Conservation (phyloP, 2,888 invertebrate species). For the Bellardia pandia region DNA sequence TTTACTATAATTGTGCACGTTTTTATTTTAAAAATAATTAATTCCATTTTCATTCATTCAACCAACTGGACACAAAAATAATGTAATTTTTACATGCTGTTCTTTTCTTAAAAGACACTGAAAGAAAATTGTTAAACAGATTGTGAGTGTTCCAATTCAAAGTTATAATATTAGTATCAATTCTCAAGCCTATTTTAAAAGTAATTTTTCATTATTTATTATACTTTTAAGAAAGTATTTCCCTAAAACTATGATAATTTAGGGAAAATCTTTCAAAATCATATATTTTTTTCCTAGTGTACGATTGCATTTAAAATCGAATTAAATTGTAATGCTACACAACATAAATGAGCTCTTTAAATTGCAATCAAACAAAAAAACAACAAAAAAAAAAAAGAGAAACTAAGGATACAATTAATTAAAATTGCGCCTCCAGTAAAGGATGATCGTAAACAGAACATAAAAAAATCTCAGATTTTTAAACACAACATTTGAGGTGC, state of each 20-base stretch:
- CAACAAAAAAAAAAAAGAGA: too few species aligned
- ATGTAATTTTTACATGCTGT: not conserved
- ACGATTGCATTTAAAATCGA: conserved; percentile 12
- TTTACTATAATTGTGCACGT: conserved; percentile 43
- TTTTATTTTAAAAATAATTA: conserved; percentile 43
- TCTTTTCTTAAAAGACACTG: not conserved
- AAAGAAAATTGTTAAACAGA: not conserved
- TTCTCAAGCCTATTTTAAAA: too few species aligned
- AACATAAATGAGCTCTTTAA: conserved; percentile 70
- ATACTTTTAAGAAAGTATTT: too few species aligned
- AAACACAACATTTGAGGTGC: conserved; percentile 18
- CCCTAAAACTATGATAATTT: too few species aligned
- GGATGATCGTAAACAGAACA: conserved; percentile 28
- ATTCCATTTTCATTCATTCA: not conserved
- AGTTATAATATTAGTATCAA: too few species aligned
- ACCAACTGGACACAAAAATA: not conserved
- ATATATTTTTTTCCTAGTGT: not conserved
- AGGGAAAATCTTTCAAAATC: too few species aligned
- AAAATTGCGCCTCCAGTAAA: conserved; percentile 67
- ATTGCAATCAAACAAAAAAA: conserved; percentile 8
- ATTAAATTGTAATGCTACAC: conserved; percentile 64
- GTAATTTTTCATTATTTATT: too few species aligned
- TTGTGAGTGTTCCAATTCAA: too few species aligned
- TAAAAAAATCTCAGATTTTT: conserved; percentile 33
- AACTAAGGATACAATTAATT: conserved; percentile 64